Conservation (phyloP, 2,888 invertebrate species). For the Seladonia tumulorum region DNA sequence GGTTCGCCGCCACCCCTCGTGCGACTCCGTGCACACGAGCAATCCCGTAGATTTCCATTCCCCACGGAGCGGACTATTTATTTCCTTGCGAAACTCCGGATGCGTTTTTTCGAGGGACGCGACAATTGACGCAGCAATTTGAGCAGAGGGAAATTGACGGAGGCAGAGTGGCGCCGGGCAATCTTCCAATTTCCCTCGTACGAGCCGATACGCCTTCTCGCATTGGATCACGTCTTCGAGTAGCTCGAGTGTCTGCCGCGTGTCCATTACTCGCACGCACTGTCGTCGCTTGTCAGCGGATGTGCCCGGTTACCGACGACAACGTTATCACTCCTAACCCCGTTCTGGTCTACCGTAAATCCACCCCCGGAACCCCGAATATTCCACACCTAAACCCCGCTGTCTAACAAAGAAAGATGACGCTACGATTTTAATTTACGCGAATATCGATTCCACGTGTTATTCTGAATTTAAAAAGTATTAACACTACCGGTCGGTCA, state of each 20-base stretch:
- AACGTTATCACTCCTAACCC: background rate
- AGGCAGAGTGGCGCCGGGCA: conserved; percentile 48
- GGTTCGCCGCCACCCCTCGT: no score
- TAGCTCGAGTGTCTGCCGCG: conserved; percentile 10
- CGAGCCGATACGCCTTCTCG: background rate
- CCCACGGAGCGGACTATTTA: background rate
- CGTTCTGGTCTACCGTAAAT: background rate
- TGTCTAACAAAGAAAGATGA: no score
- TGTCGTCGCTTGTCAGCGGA: background rate
- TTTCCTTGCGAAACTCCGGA: background rate
- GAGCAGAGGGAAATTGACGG: conserved; percentile 14
- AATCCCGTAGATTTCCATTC: background rate
- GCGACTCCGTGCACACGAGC: background rate
- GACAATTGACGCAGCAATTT: conserved; percentile 36
- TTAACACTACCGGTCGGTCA: no score
- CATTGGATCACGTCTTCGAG: conserved; percentile 24
- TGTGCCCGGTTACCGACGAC: background rate
- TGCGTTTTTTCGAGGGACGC: background rate
- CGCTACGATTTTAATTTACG: no score
- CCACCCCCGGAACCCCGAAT: background rate
- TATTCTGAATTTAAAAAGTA: no score
- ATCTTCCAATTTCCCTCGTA: conserved; percentile 57
- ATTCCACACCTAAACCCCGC: background rate
- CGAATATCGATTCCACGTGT: no score
- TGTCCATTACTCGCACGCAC: conserved; percentile 33